phyloP scores from a whole-genome alignment of 2,113 vertebrate species.

The Cinclus cinclus region DNA sequence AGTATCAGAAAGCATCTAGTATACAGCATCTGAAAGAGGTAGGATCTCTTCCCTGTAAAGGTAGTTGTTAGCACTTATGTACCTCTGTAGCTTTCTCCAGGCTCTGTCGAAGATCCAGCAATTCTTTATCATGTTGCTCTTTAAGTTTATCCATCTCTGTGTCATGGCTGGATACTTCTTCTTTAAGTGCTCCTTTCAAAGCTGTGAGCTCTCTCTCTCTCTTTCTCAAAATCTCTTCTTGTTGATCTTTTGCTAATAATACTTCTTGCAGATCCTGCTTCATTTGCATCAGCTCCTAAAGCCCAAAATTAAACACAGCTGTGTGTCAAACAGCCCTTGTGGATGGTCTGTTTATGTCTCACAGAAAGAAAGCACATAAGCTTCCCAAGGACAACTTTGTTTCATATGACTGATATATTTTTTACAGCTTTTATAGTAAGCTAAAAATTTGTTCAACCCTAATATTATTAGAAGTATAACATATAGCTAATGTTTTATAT shows the following conservation, averaged over 20 bases:
- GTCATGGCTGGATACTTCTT: constrained; percentile 94
- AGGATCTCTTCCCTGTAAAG: background rate
- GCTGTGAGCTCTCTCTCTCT: constrained; percentile 92
- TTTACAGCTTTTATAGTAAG: background rate
- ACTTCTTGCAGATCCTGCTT: constrained; percentile 87
- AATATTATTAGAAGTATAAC: background rate
- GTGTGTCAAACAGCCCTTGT: background rate
- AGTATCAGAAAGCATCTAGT: background rate
- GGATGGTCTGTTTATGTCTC: background rate
- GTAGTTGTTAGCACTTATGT: background rate
- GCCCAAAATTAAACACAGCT: background rate
- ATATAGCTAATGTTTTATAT: background rate
- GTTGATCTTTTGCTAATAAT: constrained; percentile 86
- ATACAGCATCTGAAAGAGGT: background rate
- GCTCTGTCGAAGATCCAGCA: constrained; percentile 75
- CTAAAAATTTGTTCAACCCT: background rate
- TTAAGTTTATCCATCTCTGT: constrained; percentile 91
- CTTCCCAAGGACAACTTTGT: background rate
- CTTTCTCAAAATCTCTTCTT: constrained; percentile 88
- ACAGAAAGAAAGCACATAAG: background rate
- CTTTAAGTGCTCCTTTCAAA: constrained; percentile 93
- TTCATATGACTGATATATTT: background rate
- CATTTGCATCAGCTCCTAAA: constrained; percentile 87
- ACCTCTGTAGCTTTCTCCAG: constrained; percentile 88
- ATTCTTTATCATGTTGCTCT: constrained; percentile 88